Conservation (phyloP, 2,888 invertebrate species). For the Euphydryas editha region DNA sequence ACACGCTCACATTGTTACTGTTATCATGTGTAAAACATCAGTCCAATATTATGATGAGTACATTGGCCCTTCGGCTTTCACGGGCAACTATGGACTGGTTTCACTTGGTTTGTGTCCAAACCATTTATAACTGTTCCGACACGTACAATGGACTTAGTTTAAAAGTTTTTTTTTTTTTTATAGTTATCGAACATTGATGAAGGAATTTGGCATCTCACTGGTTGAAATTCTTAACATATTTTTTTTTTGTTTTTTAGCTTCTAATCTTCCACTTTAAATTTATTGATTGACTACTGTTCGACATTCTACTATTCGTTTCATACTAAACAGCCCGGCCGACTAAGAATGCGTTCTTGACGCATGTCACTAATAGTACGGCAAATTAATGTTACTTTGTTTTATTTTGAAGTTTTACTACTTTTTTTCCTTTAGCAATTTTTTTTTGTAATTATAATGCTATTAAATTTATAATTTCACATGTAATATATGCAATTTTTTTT, state of each 20-base stretch:
- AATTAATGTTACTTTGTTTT: background rate
- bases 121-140: constrained; percentile 13
- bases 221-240: background rate
- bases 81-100: constrained; percentile 12
- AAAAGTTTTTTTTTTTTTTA: background rate
- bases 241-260: background rate
- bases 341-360: no score
- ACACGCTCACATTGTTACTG: background rate
- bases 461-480: no score
- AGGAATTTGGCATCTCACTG: background rate
- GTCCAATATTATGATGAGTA: constrained; percentile 20
- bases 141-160: constrained; percentile 12
- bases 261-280: background rate
- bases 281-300: background rate
- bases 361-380: background rate
- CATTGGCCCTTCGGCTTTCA: constrained; percentile 31
- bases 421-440: background rate
- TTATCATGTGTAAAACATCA: constrained; percentile 13
- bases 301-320: background rate
- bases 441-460: no score
- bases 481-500: no score
- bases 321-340: no score
- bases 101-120: constrained; percentile 21
- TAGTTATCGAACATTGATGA: no score
- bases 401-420: background rate